phyloP scores from a whole-genome alignment of 2,797 vertebrate genomes.

The Lagocephalus sceleratus region DNA sequence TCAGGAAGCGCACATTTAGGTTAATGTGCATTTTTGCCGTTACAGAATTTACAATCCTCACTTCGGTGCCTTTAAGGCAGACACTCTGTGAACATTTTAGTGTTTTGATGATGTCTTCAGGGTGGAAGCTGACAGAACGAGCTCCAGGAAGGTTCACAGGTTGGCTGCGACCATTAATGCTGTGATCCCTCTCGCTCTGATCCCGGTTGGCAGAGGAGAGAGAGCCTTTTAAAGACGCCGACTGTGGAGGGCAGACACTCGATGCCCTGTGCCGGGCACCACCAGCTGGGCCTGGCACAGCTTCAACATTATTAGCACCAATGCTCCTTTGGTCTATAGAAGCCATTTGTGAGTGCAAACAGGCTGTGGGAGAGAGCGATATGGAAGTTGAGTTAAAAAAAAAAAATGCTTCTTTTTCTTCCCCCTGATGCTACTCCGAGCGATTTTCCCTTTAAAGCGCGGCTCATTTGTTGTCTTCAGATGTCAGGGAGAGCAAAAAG shows the following conservation, averaged over 20 bases:
- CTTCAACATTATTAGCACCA: slow-evolving; percentile 73
- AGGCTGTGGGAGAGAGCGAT: slow-evolving; percentile 27
- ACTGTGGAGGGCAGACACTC: slow-evolving; percentile 75
- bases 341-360: slow-evolving; percentile 58
- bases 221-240: slow-evolving; percentile 67
- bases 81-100: neutral
- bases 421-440: slow-evolving; percentile 12
- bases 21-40: neutral
- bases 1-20: too few relatives aligned
- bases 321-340: slow-evolving; percentile 55
- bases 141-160: slow-evolving; percentile 44
- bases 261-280: slow-evolving; percentile 70
- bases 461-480: slow-evolving; percentile 10
- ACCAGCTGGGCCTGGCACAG: slow-evolving; percentile 74
- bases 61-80: slow-evolving; percentile 1
- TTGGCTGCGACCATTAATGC: slow-evolving; percentile 57
- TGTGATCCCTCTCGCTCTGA: slow-evolving; percentile 59
- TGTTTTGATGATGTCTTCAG: slow-evolving; percentile 15
- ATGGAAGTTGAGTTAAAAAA: slow-evolving; percentile 11
- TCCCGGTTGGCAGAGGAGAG: slow-evolving; percentile 60
- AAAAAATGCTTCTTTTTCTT: slow-evolving; percentile 22
- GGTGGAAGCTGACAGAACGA: slow-evolving; percentile 27
- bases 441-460: slow-evolving; percentile 18
- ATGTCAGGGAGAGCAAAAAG: neutral
- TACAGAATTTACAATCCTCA: neutral